Percentiles rank a stretch among this genome's conserved stretches.
Evolutionary conservation across 2,113 vertebrate genomes (phyloP).

Genomic region (Sylvilagus bachmani): DNA sequence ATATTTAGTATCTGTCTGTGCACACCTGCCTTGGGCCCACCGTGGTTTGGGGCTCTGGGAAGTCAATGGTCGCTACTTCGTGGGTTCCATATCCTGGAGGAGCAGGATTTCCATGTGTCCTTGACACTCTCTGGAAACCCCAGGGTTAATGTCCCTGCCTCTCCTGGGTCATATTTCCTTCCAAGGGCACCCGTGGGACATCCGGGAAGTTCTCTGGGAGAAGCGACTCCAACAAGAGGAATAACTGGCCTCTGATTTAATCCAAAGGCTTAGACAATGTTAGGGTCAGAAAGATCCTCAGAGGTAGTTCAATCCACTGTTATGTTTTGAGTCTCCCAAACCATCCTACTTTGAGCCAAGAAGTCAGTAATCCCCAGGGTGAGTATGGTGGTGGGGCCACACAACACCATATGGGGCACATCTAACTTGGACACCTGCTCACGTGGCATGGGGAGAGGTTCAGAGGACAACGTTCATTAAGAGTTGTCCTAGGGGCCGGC

Average conservation of each 20-base stretch:
- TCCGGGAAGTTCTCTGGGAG: not conserved
- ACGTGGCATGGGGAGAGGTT: not conserved
- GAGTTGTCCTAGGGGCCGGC: too few species aligned
- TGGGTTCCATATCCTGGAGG: not conserved
- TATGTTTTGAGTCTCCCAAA: not conserved
- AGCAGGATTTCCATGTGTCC: not conserved
- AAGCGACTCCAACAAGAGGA: not conserved
- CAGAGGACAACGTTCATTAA: not conserved
- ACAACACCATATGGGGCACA: too few species aligned
- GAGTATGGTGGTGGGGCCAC: fast-evolving
- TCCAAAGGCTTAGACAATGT: not conserved
- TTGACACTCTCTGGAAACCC: not conserved
- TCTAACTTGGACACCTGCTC: not conserved
- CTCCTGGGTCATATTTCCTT: not conserved
- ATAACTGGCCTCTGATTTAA: not conserved
- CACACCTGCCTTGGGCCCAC: not conserved
- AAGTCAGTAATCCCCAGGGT: not conserved
- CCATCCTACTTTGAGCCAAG: not conserved
- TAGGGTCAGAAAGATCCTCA: not conserved
- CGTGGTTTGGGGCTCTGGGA: fast-evolving
- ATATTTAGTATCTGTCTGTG: fast-evolving
- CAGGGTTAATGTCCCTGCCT: not conserved
- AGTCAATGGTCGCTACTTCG: fast-evolving
- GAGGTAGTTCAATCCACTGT: not conserved
- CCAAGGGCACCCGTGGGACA: too few species aligned